phyloP scores from a whole-genome alignment of 1,140 invertebrate species.

The Temnothorax curvispinosus region DNA sequence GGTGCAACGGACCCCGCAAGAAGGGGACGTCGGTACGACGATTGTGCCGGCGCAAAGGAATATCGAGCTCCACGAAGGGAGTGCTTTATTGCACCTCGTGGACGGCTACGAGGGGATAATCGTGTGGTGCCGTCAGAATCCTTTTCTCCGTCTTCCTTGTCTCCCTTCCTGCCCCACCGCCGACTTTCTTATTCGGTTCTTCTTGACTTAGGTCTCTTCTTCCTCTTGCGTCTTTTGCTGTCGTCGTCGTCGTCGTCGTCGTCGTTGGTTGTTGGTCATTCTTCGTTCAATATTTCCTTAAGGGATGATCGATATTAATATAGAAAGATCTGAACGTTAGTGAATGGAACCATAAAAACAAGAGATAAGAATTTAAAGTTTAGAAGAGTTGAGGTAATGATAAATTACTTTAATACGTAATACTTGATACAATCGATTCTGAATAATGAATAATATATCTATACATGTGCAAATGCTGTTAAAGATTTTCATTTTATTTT shows the following conservation, averaged over 20 bases:
- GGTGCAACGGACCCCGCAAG: slow-evolving; percentile 36
- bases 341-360: background rate
- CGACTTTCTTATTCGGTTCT: background rate
- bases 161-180: background rate
- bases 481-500: background rate
- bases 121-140: slow-evolving; percentile 58
- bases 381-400: background rate
- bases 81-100: slow-evolving; percentile 67
- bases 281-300: background rate
- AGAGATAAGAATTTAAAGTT: background rate
- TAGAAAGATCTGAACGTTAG: background rate
- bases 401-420: background rate
- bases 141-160: background rate
- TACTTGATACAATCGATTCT: background rate
- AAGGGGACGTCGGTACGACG: slow-evolving; percentile 46
- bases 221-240: background rate
- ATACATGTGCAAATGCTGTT: too few species aligned
- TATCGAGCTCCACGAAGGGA: slow-evolving; percentile 56
- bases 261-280: slow-evolving; percentile 8
- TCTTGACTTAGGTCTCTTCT: background rate
- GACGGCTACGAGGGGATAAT: slow-evolving; percentile 55
- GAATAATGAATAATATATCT: too few species aligned
- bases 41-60: slow-evolving; percentile 55
- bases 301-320: slow-evolving; percentile 39
- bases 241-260: slow-evolving; percentile 12